Percentiles rank a stretch among this genome's conserved stretches.
phyloP scores from a whole-genome alignment of 1,140 invertebrate genomes.

The Portunus trituberculatus region DNA sequence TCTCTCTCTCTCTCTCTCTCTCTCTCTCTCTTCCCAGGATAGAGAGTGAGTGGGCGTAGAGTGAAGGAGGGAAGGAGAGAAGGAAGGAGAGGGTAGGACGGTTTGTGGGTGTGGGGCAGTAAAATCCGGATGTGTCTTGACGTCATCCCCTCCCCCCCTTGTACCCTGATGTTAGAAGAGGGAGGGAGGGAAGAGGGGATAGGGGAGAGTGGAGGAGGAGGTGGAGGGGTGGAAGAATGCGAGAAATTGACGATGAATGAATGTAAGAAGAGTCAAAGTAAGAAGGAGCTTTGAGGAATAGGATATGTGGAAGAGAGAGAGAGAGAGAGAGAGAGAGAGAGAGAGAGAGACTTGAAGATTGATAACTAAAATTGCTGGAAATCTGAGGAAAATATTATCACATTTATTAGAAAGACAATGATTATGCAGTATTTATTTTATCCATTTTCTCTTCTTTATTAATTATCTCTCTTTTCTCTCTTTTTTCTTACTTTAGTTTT shows the following conservation, averaged over 20 bases:
- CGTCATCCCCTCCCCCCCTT: background rate
- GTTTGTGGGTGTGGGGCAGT: background rate
- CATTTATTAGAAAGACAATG: too few species aligned
- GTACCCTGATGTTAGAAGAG: background rate
- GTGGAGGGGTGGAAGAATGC: background rate
- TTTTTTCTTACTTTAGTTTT: too few species aligned
- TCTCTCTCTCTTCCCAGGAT: background rate
- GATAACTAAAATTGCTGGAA: background rate
- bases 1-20: background rate
- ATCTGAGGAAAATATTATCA: too few species aligned
- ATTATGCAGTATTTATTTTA: too few species aligned
- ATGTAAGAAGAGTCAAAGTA: background rate
- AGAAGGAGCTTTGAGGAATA: background rate
- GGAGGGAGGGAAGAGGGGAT: background rate
- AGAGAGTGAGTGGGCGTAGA: background rate
- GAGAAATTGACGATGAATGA: background rate
- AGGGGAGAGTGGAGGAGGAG: background rate
- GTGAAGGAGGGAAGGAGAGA: background rate
- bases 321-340: constrained; percentile 18
- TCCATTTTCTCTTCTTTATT: too few species aligned
- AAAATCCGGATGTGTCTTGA: too few species aligned
- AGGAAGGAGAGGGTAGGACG: background rate
- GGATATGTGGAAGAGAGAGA: background rate
- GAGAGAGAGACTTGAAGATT: background rate
- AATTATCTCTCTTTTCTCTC: too few species aligned